phyloP scores from a whole-genome alignment of 2,113 vertebrate species.

The Saguinus imperator region DNA sequence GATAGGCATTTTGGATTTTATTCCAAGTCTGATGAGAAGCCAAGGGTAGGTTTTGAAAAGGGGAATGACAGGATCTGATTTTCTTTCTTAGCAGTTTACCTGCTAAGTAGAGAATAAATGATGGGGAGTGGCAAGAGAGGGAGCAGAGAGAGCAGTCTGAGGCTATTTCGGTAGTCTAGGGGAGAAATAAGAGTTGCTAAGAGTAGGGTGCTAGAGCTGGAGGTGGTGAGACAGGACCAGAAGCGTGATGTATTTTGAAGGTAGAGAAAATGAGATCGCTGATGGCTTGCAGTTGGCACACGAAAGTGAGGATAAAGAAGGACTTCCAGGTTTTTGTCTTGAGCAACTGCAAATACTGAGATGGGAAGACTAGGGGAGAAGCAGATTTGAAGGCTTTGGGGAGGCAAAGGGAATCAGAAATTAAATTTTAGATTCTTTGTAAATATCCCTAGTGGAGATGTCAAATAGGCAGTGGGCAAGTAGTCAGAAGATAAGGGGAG shows the following conservation, averaged over 20 bases:
- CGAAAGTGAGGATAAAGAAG: not conserved
- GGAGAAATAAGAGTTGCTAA: not conserved
- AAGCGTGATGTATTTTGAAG: not conserved
- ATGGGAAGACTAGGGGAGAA: not conserved
- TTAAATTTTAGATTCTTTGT: not conserved
- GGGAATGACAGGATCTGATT: not conserved
- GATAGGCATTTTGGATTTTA: not conserved
- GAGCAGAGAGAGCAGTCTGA: not conserved
- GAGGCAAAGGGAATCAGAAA: not conserved
- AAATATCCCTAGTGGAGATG: not conserved
- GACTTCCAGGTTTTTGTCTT: not conserved
- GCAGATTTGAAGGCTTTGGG: not conserved
- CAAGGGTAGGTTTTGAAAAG: not conserved
- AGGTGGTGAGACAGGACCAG: not conserved
- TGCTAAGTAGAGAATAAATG: not conserved
- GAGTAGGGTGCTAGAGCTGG: not conserved
- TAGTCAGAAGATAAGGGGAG: not conserved
- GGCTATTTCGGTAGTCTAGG: not conserved
- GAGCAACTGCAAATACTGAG: not conserved
- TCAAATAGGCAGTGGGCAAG: not conserved
- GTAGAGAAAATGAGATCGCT: not conserved
- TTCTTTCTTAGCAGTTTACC: not conserved
- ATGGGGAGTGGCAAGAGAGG: not conserved
- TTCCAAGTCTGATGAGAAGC: not conserved
- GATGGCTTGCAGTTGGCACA: not conserved